Evolutionary conservation across 1,140 invertebrate species (phyloP).

Genomic region (Orius laevigatus): DNA sequence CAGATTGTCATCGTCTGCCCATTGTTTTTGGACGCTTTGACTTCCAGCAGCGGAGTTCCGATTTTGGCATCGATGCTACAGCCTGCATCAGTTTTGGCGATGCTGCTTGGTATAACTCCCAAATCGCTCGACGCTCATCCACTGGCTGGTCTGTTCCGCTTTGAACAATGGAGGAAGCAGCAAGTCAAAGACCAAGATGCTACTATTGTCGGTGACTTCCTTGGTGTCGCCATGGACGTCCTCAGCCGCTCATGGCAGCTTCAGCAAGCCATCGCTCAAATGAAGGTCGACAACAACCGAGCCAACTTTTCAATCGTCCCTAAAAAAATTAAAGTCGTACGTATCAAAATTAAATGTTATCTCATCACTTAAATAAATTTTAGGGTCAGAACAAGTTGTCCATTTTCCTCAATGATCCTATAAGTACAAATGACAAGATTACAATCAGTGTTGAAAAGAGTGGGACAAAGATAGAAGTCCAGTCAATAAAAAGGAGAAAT

Average conservation of each 20-base stretch:
- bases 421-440: constrained; percentile 52
- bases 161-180: constrained; percentile 58
- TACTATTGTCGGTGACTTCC: constrained; percentile 60
- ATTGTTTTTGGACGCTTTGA: constrained; percentile 39
- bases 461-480: constrained; percentile 56
- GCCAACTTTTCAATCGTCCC: constrained; percentile 58
- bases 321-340: constrained; percentile 62
- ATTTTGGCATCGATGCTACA: constrained; percentile 43
- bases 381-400: constrained; percentile 70
- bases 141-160: constrained; percentile 40
- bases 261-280: constrained; percentile 30
- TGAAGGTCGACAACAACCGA: constrained; percentile 32
- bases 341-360: constrained; percentile 22
- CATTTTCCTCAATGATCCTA: constrained; percentile 55
- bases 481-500: constrained; percentile 55
- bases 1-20: constrained; percentile 68
- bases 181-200: constrained; percentile 61
- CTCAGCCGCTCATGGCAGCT: constrained; percentile 42
- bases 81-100: constrained; percentile 52
- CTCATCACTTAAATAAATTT: constrained; percentile 15
- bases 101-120: constrained; percentile 53
- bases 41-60: constrained; percentile 29
- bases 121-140: constrained; percentile 13
- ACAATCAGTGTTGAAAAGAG: constrained; percentile 60
- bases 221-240: constrained; percentile 57